Percentiles rank a stretch among this genome's conserved stretches.
These are phyloP conservation scores for Ladona fulva DNA, from an alignment of 1,140 invertebrate species.

Conservation along the genomic window DNA sequence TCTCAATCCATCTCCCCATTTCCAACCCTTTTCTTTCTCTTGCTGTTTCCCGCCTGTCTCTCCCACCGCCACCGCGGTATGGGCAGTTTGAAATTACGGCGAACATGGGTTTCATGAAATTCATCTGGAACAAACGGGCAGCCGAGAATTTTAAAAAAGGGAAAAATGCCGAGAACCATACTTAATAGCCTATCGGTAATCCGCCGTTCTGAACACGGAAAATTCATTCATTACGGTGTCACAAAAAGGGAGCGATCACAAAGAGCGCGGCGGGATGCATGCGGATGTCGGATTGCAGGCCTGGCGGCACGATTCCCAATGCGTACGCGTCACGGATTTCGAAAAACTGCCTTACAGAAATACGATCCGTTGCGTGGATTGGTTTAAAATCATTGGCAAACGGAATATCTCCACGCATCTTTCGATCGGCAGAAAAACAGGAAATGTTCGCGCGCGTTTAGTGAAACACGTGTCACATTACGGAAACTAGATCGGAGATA, in stretches of 20 bases:
- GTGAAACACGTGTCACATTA: no score
- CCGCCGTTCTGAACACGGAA: neutral
- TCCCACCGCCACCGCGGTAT: neutral
- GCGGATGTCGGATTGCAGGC: neutral
- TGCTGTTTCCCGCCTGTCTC: neutral
- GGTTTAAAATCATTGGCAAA: no score
- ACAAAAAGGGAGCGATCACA: slow-evolving; percentile 1
- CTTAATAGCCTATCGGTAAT: slow-evolving; percentile 6
- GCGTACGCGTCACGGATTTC: neutral
- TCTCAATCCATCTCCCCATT: neutral
- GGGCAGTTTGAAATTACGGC: neutral
- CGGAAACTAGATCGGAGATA: no score
- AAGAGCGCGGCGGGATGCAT: neutral
- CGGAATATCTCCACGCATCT: no score
- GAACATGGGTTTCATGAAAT: slow-evolving; percentile 9
- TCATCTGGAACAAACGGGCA: neutral
- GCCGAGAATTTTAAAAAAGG: neutral
- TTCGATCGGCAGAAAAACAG: no score
- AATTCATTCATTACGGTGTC: slow-evolving; percentile 9
- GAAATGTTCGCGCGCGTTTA: no score
- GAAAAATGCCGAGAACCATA: neutral
- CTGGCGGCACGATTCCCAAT: neutral
- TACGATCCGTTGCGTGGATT: no score
- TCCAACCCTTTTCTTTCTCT: neutral
- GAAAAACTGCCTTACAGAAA: no score